Conservation (phyloP, 2,113 vertebrate genomes). For the Podarcis raffonei region DNA sequence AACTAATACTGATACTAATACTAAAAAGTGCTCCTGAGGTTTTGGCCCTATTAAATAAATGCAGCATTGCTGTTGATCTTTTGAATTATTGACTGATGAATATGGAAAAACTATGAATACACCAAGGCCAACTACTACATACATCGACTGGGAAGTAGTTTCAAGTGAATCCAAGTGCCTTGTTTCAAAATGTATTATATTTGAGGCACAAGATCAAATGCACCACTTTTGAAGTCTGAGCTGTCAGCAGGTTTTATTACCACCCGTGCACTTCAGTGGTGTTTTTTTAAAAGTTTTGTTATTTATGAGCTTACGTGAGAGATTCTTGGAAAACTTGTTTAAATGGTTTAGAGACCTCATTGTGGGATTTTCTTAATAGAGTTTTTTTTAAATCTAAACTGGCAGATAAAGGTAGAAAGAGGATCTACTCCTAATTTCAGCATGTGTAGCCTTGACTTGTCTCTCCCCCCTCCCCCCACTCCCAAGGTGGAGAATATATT, state of each 20-base stretch:
- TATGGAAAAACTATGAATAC: neutral
- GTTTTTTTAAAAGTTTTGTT: neutral
- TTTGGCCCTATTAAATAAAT: rapidly evolving
- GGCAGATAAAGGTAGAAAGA: neutral
- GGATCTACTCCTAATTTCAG: neutral
- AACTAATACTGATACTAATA: neutral
- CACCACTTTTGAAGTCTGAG: neutral
- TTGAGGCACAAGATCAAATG: neutral
- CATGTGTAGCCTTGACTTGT: neutral
- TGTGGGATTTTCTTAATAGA: neutral
- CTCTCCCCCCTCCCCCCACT: neutral
- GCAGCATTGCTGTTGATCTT: neutral
- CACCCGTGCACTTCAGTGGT: neutral
- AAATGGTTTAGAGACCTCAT: neutral
- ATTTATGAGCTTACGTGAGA: neutral
- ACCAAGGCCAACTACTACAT: neutral
- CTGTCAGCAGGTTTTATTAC: neutral
- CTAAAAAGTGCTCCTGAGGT: neutral
- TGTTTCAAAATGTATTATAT: neutral
- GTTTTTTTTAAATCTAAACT: neutral
- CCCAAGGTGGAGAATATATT: neutral
- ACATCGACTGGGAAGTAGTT: neutral
- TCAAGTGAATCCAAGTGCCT: neutral
- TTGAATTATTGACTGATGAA: neutral
- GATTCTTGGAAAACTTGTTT: neutral